Percentiles rank a stretch among this genome's conserved stretches.
Evolutionary conservation across 1,140 invertebrate genomes (phyloP).

Genomic region (Glossosoma conforme): DNA sequence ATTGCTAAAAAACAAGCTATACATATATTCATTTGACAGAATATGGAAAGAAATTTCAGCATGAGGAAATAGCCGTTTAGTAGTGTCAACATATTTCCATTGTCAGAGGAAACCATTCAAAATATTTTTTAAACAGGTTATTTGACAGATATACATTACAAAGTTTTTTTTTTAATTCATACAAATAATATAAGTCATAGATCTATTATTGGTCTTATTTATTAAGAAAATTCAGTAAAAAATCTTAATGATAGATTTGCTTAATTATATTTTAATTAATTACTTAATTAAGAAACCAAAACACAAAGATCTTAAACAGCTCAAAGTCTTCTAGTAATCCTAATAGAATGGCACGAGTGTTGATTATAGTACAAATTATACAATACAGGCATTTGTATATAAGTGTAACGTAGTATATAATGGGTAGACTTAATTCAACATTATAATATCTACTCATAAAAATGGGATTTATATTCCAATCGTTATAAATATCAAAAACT

Average conservation of each 20-base stretch:
- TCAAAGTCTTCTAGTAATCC: neutral
- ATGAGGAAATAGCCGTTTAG: too few relatives aligned
- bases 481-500: too few relatives aligned
- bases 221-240: slow-evolving; percentile 3
- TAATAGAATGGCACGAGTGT: neutral
- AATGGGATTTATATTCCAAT: too few relatives aligned
- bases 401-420: too few relatives aligned
- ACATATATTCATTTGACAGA: too few relatives aligned
- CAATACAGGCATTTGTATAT: neutral
- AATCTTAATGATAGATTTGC: slow-evolving; percentile 5
- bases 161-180: neutral
- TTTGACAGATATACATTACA: neutral
- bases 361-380: slow-evolving; percentile 2
- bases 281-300: neutral
- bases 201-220: slow-evolving; percentile 7
- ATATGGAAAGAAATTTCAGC: too few relatives aligned
- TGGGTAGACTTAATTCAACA: too few relatives aligned
- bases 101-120: neutral
- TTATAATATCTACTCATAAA: too few relatives aligned
- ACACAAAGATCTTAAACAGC: neutral
- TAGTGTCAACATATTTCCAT: neutral
- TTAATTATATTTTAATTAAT: neutral
- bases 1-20: too few relatives aligned
- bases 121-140: neutral
- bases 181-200: neutral